A percentile compares a stretch with the other conserved stretches of the same genome.
Conservation (phyloP, 2,113 vertebrate genomes). For the Mus spicilegus region DNA sequence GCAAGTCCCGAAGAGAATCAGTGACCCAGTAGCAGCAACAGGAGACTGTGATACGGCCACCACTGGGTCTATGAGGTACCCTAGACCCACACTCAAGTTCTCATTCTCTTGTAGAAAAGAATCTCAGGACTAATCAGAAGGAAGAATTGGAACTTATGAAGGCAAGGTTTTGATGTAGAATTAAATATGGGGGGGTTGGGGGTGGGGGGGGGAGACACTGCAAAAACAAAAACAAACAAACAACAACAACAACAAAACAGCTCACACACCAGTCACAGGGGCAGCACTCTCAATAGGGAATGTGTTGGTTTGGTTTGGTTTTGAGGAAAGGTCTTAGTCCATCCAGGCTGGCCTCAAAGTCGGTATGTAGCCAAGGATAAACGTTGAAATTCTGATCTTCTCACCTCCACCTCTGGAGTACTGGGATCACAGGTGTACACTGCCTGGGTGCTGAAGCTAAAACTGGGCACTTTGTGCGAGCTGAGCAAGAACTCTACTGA, state of each 20-base stretch:
- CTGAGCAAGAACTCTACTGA: neutral
- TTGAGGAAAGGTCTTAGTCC: neutral
- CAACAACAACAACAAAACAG: no score
- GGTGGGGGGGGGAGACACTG: neutral
- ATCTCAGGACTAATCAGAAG: neutral
- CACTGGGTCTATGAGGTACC: neutral
- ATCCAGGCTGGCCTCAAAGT: neutral
- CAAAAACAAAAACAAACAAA: no score
- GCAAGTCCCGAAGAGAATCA: neutral
- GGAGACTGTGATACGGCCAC: neutral
- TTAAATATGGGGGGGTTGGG: neutral
- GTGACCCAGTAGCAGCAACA: neutral
- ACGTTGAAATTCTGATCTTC: neutral
- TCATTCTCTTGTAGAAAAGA: neutral
- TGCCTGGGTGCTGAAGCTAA: neutral
- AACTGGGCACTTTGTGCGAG: neutral
- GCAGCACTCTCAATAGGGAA: neutral
- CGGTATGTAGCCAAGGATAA: neutral
- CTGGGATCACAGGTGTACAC: neutral
- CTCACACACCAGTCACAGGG: neutral
- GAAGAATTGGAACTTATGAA: neutral
- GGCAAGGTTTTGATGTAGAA: neutral
- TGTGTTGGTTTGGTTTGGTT: neutral
- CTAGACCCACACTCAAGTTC: neutral
- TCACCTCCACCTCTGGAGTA: neutral